Percentiles rank a stretch among this genome's conserved stretches.
Conservation (phyloP, 2,888 invertebrate genomes). For the Calephelis perditalis region DNA sequence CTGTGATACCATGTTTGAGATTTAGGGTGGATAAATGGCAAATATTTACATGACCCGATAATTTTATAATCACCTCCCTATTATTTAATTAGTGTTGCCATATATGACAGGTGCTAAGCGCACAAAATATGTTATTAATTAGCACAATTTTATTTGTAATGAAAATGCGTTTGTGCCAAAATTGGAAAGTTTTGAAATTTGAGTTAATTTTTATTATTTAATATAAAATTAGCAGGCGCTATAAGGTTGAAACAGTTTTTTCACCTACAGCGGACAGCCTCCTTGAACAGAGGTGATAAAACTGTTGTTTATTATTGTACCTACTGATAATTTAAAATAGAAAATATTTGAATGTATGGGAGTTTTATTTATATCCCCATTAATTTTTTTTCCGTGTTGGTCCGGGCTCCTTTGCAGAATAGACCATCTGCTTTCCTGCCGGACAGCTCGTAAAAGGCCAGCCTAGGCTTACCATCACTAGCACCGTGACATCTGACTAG, state of each 20-base stretch:
- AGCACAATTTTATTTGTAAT: constrained; percentile 25
- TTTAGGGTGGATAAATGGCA: constrained; percentile 37
- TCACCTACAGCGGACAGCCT: constrained; percentile 53
- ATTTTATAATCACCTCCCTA: constrained; percentile 16
- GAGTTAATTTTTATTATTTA: constrained; percentile 33
- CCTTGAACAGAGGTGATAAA: constrained; percentile 59
- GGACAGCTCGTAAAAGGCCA: too few relatives aligned
- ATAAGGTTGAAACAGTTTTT: constrained; percentile 59
- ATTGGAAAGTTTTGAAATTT: constrained; percentile 30
- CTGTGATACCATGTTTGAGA: constrained; percentile 66
- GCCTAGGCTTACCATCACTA: too few relatives aligned
- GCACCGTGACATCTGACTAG: too few relatives aligned
- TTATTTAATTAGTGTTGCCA: constrained; percentile 17
- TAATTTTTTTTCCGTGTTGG: too few relatives aligned
- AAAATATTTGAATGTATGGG: constrained; percentile 55
- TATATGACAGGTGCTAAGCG: constrained; percentile 27
- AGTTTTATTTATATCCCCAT: constrained; percentile 38
- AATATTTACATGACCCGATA: constrained; percentile 11
- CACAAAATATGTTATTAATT: constrained; percentile 22
- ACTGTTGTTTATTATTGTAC: constrained; percentile 72
- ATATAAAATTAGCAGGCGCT: constrained; percentile 37
- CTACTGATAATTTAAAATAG: constrained; percentile 60
- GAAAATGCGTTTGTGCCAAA: constrained; percentile 39
- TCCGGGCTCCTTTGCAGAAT: too few relatives aligned
- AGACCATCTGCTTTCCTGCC: too few relatives aligned